A percentile compares a stretch with the other conserved stretches of the same genome.
These are phyloP conservation scores for Mimas tiliae DNA, from an alignment of 2,888 invertebrate genomes.

Conservation along the genomic window DNA sequence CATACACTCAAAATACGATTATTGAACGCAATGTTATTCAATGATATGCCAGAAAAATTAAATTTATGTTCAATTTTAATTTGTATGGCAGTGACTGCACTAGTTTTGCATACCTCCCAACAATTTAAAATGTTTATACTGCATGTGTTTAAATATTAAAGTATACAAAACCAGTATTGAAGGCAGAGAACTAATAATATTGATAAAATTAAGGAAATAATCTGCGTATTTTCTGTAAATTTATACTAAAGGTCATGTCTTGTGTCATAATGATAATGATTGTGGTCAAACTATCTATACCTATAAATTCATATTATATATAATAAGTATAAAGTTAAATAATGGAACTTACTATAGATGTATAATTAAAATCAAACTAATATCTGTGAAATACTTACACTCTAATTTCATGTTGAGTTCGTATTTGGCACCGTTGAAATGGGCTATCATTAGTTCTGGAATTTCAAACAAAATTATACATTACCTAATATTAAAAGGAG, in stretches of 20 bases:
- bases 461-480: constrained; percentile 26
- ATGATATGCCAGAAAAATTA: background rate
- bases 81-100: too few relatives aligned
- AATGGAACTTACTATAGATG: too few relatives aligned
- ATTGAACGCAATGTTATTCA: too few relatives aligned
- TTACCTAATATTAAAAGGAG: too few relatives aligned
- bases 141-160: too few relatives aligned
- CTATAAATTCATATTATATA: too few relatives aligned
- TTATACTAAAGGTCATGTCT: background rate
- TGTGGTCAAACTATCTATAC: too few relatives aligned
- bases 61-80: background rate
- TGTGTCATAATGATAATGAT: background rate
- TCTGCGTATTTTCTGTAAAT: background rate
- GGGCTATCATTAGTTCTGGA: constrained; percentile 71
- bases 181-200: background rate
- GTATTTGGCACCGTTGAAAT: constrained; percentile 69
- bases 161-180: background rate
- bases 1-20: too few relatives aligned
- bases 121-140: too few relatives aligned
- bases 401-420: constrained; percentile 63
- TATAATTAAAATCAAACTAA: too few relatives aligned
- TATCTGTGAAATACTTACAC: constrained; percentile 60
- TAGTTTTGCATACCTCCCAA: too few relatives aligned
- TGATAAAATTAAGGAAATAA: background rate
- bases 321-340: too few relatives aligned